These are phyloP conservation scores for Diplosoma virens DNA, from an alignment of 23 tunicate species.

Conservation along the genomic window DNA sequence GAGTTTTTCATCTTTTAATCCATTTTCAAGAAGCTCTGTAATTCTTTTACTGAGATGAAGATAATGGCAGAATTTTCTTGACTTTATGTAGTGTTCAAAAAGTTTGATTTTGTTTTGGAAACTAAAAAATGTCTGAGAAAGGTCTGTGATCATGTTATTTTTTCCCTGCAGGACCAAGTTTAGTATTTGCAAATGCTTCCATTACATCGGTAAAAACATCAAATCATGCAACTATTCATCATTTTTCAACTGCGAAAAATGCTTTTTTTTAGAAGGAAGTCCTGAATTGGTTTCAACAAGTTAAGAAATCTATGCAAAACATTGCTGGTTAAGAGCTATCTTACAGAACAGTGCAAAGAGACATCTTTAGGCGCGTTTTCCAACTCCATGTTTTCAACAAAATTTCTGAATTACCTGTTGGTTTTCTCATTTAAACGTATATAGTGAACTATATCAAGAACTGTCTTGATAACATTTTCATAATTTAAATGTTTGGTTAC, in stretches of 20 bases:
- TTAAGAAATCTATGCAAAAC: not conserved
- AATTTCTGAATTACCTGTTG: not conserved
- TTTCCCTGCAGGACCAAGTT: not conserved
- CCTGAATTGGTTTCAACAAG: not conserved
- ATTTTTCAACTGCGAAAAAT: not conserved
- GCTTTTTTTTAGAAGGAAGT: no score
- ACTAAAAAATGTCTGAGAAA: not conserved
- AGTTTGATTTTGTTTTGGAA: not conserved
- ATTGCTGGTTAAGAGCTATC: not conserved
- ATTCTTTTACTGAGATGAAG: not conserved
- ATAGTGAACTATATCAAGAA: not conserved
- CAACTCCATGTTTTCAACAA: not conserved
- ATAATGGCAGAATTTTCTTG: not conserved
- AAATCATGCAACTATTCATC: not conserved
- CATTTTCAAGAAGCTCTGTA: no score
- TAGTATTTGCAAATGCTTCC: not conserved
- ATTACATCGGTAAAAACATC: not conserved
- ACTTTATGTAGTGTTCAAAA: not conserved
- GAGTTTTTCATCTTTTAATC: no score
- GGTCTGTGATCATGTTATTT: not conserved
- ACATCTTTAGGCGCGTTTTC: not conserved
- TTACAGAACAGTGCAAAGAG: not conserved
- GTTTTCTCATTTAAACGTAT: not conserved
- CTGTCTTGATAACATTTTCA: not conserved
- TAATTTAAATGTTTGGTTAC: not conserved